Evolutionary conservation across 2,797 vertebrate genomes (phyloP).

Genomic region (Tolypeutes matacus): DNA sequence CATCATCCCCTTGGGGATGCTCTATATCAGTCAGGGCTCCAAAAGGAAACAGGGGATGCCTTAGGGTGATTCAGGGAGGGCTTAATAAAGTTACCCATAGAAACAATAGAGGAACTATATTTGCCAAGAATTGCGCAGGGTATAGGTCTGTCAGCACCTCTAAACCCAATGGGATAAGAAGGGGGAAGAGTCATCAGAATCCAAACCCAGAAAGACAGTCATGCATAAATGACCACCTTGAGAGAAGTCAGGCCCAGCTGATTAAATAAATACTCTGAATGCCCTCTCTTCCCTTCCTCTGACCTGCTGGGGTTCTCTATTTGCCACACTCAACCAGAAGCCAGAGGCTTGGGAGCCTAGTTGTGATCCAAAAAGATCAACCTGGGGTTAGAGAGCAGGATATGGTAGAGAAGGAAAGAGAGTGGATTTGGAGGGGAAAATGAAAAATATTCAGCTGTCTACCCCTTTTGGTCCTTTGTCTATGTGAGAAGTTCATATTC

Average conservation of each 20-base stretch:
- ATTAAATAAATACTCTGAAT: neutral
- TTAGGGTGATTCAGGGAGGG: neutral
- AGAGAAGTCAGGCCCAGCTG: neutral
- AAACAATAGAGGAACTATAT: neutral
- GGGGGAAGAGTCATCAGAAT: neutral
- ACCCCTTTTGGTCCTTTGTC: neutral
- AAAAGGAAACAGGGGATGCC: neutral
- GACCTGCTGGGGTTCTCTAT: neutral
- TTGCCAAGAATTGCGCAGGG: neutral
- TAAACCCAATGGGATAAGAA: neutral
- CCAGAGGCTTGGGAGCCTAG: neutral
- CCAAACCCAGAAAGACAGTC: neutral
- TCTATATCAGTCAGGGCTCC: neutral
- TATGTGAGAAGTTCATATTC: neutral
- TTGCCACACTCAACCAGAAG: neutral
- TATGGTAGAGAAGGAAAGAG: neutral
- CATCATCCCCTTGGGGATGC: neutral
- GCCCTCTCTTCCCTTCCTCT: neutral
- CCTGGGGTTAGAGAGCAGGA: neutral
- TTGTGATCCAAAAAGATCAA: neutral
- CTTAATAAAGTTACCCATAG: neutral
- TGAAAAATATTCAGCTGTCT: neutral
- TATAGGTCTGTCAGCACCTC: neutral
- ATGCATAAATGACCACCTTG: neutral
- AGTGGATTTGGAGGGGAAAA: neutral